phyloP scores from a whole-genome alignment of 2,797 vertebrate genomes.

The Cephalopachus bancanus region DNA sequence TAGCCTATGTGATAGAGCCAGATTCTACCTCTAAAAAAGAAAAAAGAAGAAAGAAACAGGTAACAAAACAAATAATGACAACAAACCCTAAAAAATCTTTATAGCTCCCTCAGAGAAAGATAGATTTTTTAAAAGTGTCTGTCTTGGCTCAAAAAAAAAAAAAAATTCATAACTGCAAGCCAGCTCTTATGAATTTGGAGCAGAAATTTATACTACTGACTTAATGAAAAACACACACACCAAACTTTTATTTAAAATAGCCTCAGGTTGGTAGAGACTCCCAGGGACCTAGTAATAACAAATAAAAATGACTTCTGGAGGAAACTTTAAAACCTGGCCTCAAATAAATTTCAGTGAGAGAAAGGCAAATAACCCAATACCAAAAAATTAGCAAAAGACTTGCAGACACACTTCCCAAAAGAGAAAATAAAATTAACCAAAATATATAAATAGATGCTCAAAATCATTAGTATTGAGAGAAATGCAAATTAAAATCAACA shows the following conservation, averaged over 20 bases:
- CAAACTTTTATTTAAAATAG: constrained; percentile 55
- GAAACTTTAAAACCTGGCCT: constrained; percentile 38
- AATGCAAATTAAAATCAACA: background rate
- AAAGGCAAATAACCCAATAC: background rate
- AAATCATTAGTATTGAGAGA: background rate
- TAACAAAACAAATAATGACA: constrained; percentile 53
- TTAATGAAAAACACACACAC: background rate
- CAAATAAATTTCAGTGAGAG: background rate
- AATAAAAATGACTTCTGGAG: constrained; percentile 28
- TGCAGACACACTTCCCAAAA: background rate
- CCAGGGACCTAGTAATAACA: background rate
- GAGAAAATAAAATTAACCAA: constrained; percentile 7
- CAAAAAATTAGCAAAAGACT: background rate
- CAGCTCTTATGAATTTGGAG: background rate
- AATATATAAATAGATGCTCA: background rate
- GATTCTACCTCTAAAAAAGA: too few relatives aligned
- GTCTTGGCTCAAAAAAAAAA: background rate
- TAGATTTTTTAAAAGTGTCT: background rate
- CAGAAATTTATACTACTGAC: background rate
- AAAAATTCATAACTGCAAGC: background rate
- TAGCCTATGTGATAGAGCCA: too few relatives aligned
- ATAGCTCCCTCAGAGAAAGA: background rate
- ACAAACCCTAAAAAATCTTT: constrained; percentile 16
- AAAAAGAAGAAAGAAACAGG: background rate
- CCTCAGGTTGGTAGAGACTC: background rate